Base-by-base conservation (phyloP, 1,140 invertebrate genomes). In the Trachymyrmex cornetzi region DNA sequence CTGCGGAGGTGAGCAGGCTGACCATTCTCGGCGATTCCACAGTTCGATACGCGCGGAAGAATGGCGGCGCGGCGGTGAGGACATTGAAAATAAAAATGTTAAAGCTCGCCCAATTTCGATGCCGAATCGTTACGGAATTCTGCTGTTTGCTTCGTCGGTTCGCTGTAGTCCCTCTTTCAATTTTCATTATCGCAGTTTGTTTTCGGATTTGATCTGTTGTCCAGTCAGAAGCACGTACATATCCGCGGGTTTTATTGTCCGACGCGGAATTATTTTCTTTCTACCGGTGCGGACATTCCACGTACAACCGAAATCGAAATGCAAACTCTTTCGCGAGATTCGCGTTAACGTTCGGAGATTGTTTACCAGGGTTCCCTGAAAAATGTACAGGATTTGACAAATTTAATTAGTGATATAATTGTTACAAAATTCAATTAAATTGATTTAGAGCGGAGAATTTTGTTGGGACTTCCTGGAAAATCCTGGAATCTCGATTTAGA, bases 151-250 rank as follows among this genome's bases (percentile, higher is more conserved):
- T 80, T 74, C 61, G 34, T 59, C 63, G 48, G 30, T 75, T 22
- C 80, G 6, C 64, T 80, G 71, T 84, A 87, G 85, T 88, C 57
- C 74, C 84, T 80, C 71, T 87, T 90, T 89, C 82, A 89, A 89
- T 89, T 89, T 89, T 89, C 88, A 90, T 90, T 90, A 90, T 64
- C 71, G 72, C 81, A 72, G 85, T 89, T 89, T 89, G 88, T 90
- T 88, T 90, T 88, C 77, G 86, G 88, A 66, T 86, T 75, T 27
- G 61, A 81, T 84, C 87, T 75, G 87, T 79, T 81, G 87, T 59
- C 80, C 69, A 74, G 80, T 84, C 80, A 84, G 80, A 74, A 84
- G 67, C 69, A 84, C 80, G 69, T 75, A 75, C 80, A 61, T 44
- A 44, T 84, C 38, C 53, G 67, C 38, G 22, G n/a, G 55, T 61